phyloP scores from a whole-genome alignment of 1,140 invertebrate genomes.

The Leptinotarsa lineolata region DNA sequence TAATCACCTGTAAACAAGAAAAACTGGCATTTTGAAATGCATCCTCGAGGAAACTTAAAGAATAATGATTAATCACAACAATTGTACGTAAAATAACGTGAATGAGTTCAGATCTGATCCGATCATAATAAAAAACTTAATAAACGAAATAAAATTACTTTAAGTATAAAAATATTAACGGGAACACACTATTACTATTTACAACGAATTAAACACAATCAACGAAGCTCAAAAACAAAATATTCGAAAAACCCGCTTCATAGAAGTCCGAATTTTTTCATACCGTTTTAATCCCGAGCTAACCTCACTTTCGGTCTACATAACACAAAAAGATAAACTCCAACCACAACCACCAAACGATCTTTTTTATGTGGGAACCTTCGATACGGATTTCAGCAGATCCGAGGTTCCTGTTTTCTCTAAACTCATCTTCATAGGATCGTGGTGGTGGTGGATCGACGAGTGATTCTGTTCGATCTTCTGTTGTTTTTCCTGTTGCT shows the following conservation, averaged over 20 bases:
- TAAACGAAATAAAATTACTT: conserved; percentile 48
- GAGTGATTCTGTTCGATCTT: conserved; percentile 60
- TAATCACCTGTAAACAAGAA: conserved; percentile 27
- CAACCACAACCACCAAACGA: conserved; percentile 14
- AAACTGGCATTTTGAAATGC: conserved; percentile 35
- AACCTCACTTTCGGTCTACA: conserved; percentile 9
- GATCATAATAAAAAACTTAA: conserved; percentile 42
- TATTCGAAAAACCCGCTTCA: conserved; percentile 14
- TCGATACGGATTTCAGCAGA: conserved; percentile 55
- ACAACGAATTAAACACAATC: conserved; percentile 52
- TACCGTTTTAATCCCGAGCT: neutral
- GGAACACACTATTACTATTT: conserved; percentile 52
- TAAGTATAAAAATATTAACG: conserved; percentile 52
- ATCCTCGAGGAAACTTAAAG: conserved; percentile 40
- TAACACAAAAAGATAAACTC: conserved; percentile 23
- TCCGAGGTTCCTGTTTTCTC: conserved; percentile 51
- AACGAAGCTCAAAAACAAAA: conserved; percentile 39
- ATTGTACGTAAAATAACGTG: conserved; percentile 49
- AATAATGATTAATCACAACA: conserved; percentile 51
- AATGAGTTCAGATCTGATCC: conserved; percentile 46
- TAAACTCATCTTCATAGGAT: conserved; percentile 60
- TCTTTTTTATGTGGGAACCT: conserved; percentile 58
- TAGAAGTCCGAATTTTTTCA: conserved; percentile 23
- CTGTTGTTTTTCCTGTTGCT: conserved; percentile 83
- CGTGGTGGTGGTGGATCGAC: conserved; percentile 65